phyloP scores from a whole-genome alignment of 1,140 invertebrate genomes.

The Euschistus heros region DNA sequence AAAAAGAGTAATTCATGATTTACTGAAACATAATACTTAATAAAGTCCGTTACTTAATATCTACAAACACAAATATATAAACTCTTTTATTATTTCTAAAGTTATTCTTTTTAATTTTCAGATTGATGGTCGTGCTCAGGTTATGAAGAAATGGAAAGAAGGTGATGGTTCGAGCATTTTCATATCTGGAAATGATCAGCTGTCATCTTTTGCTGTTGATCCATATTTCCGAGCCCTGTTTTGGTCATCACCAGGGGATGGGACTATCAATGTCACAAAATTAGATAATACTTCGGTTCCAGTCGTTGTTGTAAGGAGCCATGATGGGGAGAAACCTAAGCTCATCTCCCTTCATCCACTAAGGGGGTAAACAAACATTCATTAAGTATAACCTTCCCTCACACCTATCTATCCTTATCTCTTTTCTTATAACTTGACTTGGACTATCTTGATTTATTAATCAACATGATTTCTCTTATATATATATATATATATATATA shows the following conservation, averaged over 20 bases:
- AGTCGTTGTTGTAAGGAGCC: slow-evolving; percentile 60
- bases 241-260: slow-evolving; percentile 71
- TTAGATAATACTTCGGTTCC: slow-evolving; percentile 48
- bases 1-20: too few species aligned
- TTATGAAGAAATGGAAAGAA: slow-evolving; percentile 60
- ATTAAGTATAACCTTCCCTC: background rate
- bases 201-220: slow-evolving; percentile 57
- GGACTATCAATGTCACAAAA: slow-evolving; percentile 81
- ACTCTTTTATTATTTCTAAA: background rate
- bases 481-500: too few species aligned
- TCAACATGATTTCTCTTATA: too few species aligned
- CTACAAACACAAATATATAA: too few species aligned
- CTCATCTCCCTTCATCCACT: slow-evolving; percentile 71
- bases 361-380: too few species aligned
- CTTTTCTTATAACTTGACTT: too few species aligned
- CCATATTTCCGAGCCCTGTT: slow-evolving; percentile 69
- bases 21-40: too few species aligned
- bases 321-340: slow-evolving; percentile 61
- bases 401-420: background rate
- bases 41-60: too few species aligned
- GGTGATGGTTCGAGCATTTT: slow-evolving; percentile 32
- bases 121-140: slow-evolving; percentile 66
- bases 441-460: too few species aligned
- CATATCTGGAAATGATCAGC: background rate
- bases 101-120: background rate